Percentiles rank a stretch among this genome's conserved stretches.
Conservation (phyloP, 1,140 invertebrate genomes). For the Sarcophaga peregrina region DNA sequence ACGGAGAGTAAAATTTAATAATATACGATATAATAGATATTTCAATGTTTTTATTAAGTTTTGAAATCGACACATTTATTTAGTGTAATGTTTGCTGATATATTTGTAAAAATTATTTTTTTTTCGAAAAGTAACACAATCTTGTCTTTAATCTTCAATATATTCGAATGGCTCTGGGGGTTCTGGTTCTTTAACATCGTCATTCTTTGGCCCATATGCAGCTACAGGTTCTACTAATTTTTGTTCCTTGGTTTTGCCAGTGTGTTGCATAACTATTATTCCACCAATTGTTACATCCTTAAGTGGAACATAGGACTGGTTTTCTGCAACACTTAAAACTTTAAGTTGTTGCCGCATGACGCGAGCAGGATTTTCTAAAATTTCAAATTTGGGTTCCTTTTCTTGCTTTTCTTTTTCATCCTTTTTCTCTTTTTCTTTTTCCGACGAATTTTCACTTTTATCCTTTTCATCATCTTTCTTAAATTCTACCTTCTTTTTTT, state of each 20-base stretch:
- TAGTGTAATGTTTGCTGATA: too few species aligned
- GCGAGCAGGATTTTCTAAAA: conserved; percentile 93
- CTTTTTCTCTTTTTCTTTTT: conserved; percentile 68
- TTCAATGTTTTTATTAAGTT: too few species aligned
- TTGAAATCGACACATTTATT: too few species aligned
- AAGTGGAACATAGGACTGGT: conserved; percentile 82
- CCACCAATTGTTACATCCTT: conserved; percentile 95
- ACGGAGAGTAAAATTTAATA: too few species aligned
- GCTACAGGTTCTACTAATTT: conserved; percentile 94
- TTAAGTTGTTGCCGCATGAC: conserved; percentile 94
- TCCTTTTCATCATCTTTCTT: conserved; percentile 68
- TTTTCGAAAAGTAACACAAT: not conserved
- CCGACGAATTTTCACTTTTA: conserved; percentile 49
- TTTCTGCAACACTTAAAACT: conserved; percentile 84
- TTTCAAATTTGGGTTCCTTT: conserved; percentile 89
- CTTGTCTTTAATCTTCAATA: conserved; percentile 79
- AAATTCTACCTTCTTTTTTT: conserved; percentile 46
- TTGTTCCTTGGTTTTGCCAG: conserved; percentile 77
- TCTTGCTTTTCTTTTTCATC: conserved; percentile 80
- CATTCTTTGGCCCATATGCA: conserved; percentile 92
- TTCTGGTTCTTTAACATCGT: conserved; percentile 92
- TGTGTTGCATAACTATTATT: conserved; percentile 92
- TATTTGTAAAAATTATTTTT: too few species aligned
- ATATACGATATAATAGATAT: too few species aligned
- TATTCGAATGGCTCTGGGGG: conserved; percentile 98